Conservation (phyloP, 2,888 invertebrate genomes). For the Gisinianus flammeolus region DNA sequence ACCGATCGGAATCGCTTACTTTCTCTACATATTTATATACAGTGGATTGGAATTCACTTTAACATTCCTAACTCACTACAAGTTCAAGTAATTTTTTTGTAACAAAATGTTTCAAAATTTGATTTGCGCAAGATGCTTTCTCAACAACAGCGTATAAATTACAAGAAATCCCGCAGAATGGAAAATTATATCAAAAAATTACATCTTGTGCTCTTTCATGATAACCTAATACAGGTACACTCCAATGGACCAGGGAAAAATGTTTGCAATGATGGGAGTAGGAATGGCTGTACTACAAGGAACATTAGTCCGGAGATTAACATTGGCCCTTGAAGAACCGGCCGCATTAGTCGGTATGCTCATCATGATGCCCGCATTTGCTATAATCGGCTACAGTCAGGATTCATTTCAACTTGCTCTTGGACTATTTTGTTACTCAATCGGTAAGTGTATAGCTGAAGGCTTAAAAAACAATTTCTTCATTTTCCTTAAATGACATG, state of each 20-base stretch:
- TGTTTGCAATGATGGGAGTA: slow-evolving; percentile 92
- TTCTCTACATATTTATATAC: slow-evolving; percentile 90
- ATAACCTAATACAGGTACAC: slow-evolving; percentile 63
- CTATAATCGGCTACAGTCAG: slow-evolving; percentile 65
- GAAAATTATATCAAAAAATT: no score
- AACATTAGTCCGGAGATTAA: slow-evolving; percentile 81
- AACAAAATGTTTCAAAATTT: no score
- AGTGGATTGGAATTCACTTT: slow-evolving; percentile 97
- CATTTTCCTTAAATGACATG: not conserved
- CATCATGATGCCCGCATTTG: slow-evolving; percentile 66
- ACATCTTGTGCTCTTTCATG: no score
- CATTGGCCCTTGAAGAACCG: slow-evolving; percentile 63
- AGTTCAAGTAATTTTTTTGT: slow-evolving; percentile 64
- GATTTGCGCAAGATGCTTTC: no score
- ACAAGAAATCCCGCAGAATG: no score
- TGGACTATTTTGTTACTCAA: slow-evolving; percentile 70
- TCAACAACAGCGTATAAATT: no score
- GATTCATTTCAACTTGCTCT: slow-evolving; percentile 70
- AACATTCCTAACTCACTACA: slow-evolving; percentile 84
- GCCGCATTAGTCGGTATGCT: slow-evolving; percentile 68
- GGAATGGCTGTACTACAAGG: slow-evolving; percentile 93
- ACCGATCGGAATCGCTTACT: slow-evolving; percentile 78
- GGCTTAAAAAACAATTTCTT: not conserved
- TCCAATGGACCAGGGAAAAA: slow-evolving; percentile 96
- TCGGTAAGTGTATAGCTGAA: slow-evolving; percentile 39